These are phyloP conservation scores for Girardia tigrina DNA, from an alignment of 2,888 invertebrate species.

Conservation along the genomic window DNA sequence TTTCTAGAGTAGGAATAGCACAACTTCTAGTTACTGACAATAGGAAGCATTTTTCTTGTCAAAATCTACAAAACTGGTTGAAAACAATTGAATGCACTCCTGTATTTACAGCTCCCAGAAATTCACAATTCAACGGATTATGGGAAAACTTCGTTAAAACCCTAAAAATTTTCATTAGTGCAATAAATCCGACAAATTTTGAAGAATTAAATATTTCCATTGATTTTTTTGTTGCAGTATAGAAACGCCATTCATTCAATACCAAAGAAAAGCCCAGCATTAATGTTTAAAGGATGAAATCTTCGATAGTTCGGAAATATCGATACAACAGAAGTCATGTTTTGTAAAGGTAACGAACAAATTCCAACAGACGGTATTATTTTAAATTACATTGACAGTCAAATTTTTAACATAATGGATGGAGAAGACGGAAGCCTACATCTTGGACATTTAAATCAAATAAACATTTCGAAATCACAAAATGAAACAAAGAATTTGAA, in stretches of 20 bases:
- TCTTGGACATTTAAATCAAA: conserved; percentile 28
- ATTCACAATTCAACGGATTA: conserved; percentile 17
- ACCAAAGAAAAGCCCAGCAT: conserved; percentile 16
- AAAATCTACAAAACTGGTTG: conserved; percentile 15
- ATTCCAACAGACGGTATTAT: conserved; percentile 21
- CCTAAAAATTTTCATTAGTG: not conserved
- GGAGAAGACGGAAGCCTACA: conserved; percentile 1
- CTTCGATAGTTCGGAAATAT: conserved; percentile 25
- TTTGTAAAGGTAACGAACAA: conserved; percentile 24
- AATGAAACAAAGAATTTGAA: too few species aligned
- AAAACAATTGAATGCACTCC: conserved; percentile 27
- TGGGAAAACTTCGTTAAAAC: conserved; percentile 26
- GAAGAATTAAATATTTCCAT: not conserved
- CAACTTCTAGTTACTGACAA: conserved; percentile 31
- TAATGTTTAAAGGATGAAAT: conserved; percentile 27
- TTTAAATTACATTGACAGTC: not conserved
- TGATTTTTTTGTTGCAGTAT: conserved; percentile 11
- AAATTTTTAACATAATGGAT: conserved; percentile 20
- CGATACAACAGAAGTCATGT: conserved; percentile 26
- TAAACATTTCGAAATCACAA: conserved; percentile 7
- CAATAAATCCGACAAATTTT: conserved; percentile 1
- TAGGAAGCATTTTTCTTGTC: conserved; percentile 24
- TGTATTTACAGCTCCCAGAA: conserved; percentile 25
- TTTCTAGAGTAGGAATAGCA: conserved; percentile 27
- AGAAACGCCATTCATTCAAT: conserved; percentile 18